phyloP scores from a whole-genome alignment of 2,113 vertebrate species.

The Echinops telfairi region DNA sequence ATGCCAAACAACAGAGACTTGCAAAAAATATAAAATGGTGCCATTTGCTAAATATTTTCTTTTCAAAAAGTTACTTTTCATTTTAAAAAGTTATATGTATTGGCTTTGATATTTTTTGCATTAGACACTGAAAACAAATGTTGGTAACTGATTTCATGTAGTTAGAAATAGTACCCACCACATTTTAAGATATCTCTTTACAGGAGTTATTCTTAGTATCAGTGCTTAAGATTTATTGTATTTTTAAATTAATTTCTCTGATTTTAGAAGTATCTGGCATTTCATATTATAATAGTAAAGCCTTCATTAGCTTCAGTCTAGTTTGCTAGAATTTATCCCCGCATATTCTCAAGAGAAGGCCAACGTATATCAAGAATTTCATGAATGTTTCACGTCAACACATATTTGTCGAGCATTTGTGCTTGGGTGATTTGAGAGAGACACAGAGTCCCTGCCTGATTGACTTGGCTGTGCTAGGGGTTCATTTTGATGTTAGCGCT shows the following conservation, averaged over 20 bases:
- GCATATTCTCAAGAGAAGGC: conserved; percentile 6
- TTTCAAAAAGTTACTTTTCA: conserved; percentile 48
- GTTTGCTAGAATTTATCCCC: conserved; percentile 21
- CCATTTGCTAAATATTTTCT: conserved; percentile 2
- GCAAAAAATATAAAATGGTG: conserved; percentile 15
- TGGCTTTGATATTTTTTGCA: conserved; percentile 18
- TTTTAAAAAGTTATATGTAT: conserved; percentile 27
- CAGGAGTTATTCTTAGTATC: conserved; percentile 18
- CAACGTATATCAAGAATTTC: conserved; percentile 23
- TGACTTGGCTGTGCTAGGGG: not conserved
- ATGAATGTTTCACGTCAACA: conserved; percentile 1
- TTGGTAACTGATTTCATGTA: not conserved
- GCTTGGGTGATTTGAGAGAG: not conserved
- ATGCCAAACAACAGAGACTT: not conserved
- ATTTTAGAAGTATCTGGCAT: not conserved
- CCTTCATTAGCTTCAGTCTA: not conserved
- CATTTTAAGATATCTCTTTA: conserved; percentile 45
- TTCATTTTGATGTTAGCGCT: not conserved
- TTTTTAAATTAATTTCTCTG: conserved; percentile 52
- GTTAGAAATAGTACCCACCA: conserved; percentile 1
- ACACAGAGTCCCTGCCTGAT: not conserved
- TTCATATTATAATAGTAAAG: conserved; percentile 29
- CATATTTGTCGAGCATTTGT: not conserved
- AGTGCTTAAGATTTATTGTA: not conserved
- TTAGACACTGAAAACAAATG: not conserved